Evolutionary conservation across 2,113 vertebrate species (phyloP).

Genomic region (Python bivittatus): DNA sequence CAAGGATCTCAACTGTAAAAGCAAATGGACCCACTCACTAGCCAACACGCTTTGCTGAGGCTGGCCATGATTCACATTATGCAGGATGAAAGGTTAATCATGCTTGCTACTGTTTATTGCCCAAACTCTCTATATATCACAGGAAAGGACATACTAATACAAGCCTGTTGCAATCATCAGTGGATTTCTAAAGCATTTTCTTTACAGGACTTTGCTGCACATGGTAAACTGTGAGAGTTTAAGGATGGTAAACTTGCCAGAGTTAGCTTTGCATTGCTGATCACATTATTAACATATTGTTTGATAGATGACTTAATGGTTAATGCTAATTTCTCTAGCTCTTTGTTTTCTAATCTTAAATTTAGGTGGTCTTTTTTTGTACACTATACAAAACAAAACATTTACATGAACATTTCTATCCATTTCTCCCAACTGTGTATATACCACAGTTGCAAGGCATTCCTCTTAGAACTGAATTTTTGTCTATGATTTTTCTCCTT

Average conservation of each 20-base stretch:
- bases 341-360: too few species aligned
- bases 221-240: too few species aligned
- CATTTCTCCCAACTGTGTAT: too few species aligned
- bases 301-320: too few species aligned
- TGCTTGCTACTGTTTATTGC: conserved; percentile 43
- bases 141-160: neutral
- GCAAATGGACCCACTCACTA: conserved; percentile 4
- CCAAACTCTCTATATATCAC: neutral
- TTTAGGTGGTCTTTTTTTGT: too few species aligned
- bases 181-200: too few species aligned
- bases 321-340: too few species aligned
- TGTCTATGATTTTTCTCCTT: neutral
- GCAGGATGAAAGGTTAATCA: conserved; percentile 49
- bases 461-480: neutral
- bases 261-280: conserved; percentile 37
- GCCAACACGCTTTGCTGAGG: conserved; percentile 8
- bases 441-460: neutral
- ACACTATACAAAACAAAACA: too few species aligned
- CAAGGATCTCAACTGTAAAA: conserved; percentile 22
- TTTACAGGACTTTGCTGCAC: too few species aligned
- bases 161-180: conserved; percentile 31
- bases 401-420: too few species aligned
- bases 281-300: conserved; percentile 27
- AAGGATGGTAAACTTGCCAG: neutral
- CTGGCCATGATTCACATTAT: neutral